These are phyloP conservation scores for Globodera rostochiensis DNA, from an alignment of 1,140 invertebrate genomes.

Conservation along the genomic window DNA sequence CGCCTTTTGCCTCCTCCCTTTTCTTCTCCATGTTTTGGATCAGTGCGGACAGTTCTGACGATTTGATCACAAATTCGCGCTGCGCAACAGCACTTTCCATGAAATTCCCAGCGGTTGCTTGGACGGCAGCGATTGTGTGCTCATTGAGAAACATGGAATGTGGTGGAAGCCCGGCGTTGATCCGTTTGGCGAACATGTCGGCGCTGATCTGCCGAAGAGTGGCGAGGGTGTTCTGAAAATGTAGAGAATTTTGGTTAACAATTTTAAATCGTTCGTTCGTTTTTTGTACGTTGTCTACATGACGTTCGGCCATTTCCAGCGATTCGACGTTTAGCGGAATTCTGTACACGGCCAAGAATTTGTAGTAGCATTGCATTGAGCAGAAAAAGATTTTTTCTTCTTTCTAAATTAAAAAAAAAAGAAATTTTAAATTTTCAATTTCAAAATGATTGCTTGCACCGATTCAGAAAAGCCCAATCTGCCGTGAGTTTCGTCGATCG, in stretches of 20 bases:
- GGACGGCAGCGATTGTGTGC: neutral
- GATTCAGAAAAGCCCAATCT: slow-evolving; percentile 44
- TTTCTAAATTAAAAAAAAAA: slow-evolving; percentile 45
- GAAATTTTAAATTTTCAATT: slow-evolving; percentile 19
- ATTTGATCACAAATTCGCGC: slow-evolving; percentile 24
- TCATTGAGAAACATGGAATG: neutral
- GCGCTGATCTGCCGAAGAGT: slow-evolving; percentile 67
- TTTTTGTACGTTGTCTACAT: slow-evolving; percentile 42
- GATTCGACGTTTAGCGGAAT: slow-evolving; percentile 67
- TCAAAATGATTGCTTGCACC: slow-evolving; percentile 27
- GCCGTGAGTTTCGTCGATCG: slow-evolving; percentile 44
- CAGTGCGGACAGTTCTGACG: slow-evolving; percentile 68
- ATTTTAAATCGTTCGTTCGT: neutral
- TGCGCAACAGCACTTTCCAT: neutral
- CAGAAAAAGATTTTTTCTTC: slow-evolving; percentile 62
- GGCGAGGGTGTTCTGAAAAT: slow-evolving; percentile 65
- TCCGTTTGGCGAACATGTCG: slow-evolving; percentile 66
- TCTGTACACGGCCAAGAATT: slow-evolving; percentile 60
- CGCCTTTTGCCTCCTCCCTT: slow-evolving; percentile 24
- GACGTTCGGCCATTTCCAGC: slow-evolving; percentile 61
- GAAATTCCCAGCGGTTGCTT: neutral
- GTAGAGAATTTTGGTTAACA: neutral
- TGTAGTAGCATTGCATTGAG: slow-evolving; percentile 61
- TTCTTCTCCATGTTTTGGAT: slow-evolving; percentile 24
- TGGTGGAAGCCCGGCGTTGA: slow-evolving; percentile 42